Percentiles rank a stretch among this genome's conserved stretches.
Evolutionary conservation across 2,113 vertebrate genomes (phyloP).

Genomic region (Willisornis vidua): DNA sequence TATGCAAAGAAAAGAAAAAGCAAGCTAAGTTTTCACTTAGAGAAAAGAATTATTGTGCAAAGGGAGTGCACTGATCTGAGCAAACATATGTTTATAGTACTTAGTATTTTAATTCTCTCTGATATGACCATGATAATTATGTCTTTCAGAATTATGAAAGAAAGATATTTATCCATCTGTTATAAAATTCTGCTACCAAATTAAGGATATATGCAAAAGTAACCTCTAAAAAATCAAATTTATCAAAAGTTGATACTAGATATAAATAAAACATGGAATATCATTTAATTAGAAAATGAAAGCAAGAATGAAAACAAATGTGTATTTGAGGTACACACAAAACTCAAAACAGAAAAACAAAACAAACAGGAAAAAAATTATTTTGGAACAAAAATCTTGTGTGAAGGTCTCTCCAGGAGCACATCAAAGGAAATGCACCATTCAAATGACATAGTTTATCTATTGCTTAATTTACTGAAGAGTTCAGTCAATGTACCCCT

Average conservation of each 20-base stretch:
- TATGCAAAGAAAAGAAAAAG: constrained; percentile 53
- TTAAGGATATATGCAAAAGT: background rate
- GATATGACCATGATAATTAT: background rate
- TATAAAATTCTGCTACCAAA: background rate
- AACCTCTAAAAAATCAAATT: background rate
- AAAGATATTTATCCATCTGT: background rate
- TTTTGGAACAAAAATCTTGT: background rate
- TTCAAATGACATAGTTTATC: constrained; percentile 14
- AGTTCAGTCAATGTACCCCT: background rate
- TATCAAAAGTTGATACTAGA: background rate
- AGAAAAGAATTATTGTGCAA: background rate
- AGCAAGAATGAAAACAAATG: background rate
- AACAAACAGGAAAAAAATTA: background rate
- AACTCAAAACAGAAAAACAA: background rate
- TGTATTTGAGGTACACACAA: background rate
- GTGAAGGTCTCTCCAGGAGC: background rate
- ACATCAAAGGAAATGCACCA: background rate
- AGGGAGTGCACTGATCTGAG: constrained; percentile 14
- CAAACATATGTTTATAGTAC: background rate
- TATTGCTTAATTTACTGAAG: constrained; percentile 12
- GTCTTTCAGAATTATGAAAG: background rate
- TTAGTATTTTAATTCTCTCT: background rate
- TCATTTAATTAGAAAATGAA: background rate
- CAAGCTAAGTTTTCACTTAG: constrained; percentile 35
- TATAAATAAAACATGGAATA: background rate